These are phyloP conservation scores for Siderastrea radians DNA, from an alignment of 92 coral and sea anemone genomes.

Conservation along the genomic window DNA sequence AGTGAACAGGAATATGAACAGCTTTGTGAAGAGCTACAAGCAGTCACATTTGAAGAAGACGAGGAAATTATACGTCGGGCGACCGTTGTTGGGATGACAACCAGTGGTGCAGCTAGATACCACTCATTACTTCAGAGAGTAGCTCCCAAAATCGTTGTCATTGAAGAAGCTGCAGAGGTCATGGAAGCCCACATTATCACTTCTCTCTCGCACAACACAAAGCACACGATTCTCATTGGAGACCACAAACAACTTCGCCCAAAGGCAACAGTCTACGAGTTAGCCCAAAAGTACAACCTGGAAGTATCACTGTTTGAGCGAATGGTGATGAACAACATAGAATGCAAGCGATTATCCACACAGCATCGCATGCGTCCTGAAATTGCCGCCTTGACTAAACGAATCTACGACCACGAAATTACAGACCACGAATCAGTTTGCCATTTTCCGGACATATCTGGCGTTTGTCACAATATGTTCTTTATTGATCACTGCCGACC, in stretches of 20 bases:
- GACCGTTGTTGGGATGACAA: conserved; percentile 87
- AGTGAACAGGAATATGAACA: conserved; percentile 56
- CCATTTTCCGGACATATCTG: conserved; percentile 41
- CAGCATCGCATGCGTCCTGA: conserved; percentile 84
- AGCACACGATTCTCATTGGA: conserved; percentile 85
- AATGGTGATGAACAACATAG: conserved; percentile 75
- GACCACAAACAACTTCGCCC: conserved; percentile 91
- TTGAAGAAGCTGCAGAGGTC: conserved; percentile 94
- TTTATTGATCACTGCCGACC: conserved; percentile 64
- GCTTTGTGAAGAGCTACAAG: conserved; percentile 36
- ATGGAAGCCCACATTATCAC: conserved; percentile 86
- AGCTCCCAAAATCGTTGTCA: conserved; percentile 73
- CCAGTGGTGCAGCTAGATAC: conserved; percentile 82
- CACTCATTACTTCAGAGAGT: conserved; percentile 59
- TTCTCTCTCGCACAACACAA: conserved; percentile 68
- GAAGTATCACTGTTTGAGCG: conserved; percentile 79
- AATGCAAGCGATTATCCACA: conserved; percentile 63
- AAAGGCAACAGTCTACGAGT: conserved; percentile 77
- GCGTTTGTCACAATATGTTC: conserved; percentile 49
- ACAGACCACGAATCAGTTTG: conserved; percentile 62
- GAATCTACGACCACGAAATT: conserved; percentile 69
- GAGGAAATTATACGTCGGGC: conserved; percentile 62
- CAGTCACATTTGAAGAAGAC: conserved; percentile 34
- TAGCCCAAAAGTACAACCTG: conserved; percentile 72
- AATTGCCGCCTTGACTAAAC: conserved; percentile 70